Evolutionary conservation across 2,113 vertebrate genomes (phyloP).

Genomic region (Typhlomys cinereus): DNA sequence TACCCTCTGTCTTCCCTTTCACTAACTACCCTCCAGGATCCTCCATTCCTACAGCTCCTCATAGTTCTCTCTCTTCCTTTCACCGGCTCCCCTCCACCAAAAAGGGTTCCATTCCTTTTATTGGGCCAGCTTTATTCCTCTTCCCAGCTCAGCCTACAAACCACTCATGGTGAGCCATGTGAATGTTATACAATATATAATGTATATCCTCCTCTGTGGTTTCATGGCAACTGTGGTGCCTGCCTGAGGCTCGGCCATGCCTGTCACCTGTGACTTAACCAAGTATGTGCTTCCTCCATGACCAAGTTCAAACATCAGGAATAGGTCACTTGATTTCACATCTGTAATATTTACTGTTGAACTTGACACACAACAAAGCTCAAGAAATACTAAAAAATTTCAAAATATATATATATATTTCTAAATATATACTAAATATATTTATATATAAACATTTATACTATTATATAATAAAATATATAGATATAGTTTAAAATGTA

Average conservation of each 20-base stretch:
- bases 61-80: background rate
- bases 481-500: too few relatives aligned
- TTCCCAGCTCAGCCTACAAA: background rate
- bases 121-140: background rate
- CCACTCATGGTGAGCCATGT: background rate
- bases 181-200: too few relatives aligned
- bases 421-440: too few relatives aligned
- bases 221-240: accelerated
- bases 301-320: background rate
- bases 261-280: background rate
- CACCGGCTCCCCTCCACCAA: accelerated
- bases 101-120: background rate
- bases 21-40: background rate
- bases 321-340: background rate
- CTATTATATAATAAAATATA: too few relatives aligned
- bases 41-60: background rate
- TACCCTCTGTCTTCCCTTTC: background rate
- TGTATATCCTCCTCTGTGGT: background rate
- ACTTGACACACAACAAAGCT: background rate
- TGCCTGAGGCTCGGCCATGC: accelerated
- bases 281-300: background rate
- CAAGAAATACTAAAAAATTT: background rate
- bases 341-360: background rate
- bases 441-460: too few relatives aligned
- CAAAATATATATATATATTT: too few relatives aligned